Evolutionary conservation across 1,140 invertebrate species (phyloP), one percentile per base, ranked within the genome.

Genomic region (Ceratosolen fusciceps): DNA sequence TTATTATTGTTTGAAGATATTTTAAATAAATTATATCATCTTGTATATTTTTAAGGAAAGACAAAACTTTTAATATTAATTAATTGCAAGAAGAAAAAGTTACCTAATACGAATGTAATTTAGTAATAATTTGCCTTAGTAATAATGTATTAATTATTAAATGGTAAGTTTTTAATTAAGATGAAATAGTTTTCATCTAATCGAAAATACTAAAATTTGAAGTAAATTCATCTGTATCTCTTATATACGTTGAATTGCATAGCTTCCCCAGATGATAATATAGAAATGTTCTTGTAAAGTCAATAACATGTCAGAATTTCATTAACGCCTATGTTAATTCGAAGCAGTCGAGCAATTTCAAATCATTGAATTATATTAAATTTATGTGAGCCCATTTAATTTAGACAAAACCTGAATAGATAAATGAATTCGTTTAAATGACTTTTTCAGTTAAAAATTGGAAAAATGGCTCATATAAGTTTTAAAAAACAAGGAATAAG

Each of bases 271-370:
- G 10, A 52, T 16, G 49, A 52, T 52, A 52, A 52, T 52, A 52
- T 52, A 19, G 21, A 43, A 52, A 52, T 16, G 10, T 52, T 52
- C 49, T 52, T 52, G 49, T 52, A 52, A 52, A 52, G 49, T 52
- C 49, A 52, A 52, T 52, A 52, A 52, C 49, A 52, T 52, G 49
- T 21, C 49, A 52, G 49, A 52, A 52, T 52, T 52, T 52, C 49
- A 52, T 52, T 52, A 52, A 19, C 14, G 49, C 49, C 10, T 16
- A 52, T 19, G 49, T 52, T 52, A 52, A 52, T 52, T 52, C 49
- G 21, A 21, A 52, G 49, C 49, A 52, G 49, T 52, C 49, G 14
- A 52, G 49, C 49, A 52, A 52, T 52, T 52, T 21, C 49, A 52
- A 52, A 52, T 52, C 49, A 16, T 19, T 52, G 49, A 52, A 52